These are phyloP conservation scores for Tetragonisca angustula DNA, from an alignment of 2,888 invertebrate species.

Conservation along the genomic window DNA sequence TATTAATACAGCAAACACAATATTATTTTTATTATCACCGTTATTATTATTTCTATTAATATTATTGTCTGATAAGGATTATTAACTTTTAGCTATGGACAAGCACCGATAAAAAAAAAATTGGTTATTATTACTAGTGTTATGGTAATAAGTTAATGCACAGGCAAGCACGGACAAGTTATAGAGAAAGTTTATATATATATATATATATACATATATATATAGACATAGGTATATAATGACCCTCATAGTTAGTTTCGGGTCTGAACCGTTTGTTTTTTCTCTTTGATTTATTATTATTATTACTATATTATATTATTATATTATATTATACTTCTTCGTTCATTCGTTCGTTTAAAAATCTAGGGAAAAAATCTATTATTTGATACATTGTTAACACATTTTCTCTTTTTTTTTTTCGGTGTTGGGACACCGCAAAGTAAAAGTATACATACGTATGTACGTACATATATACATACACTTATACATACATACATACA, in stretches of 20 bases:
- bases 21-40: slow-evolving; percentile 76
- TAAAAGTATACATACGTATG: slow-evolving; percentile 19
- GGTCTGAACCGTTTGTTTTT: slow-evolving; percentile 63
- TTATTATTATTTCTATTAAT: slow-evolving; percentile 72
- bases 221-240: slow-evolving; percentile 59
- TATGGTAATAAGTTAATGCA: slow-evolving; percentile 61
- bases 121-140: slow-evolving; percentile 67
- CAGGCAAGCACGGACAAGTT: slow-evolving; percentile 66
- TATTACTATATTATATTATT: slow-evolving; percentile 38
- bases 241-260: slow-evolving; percentile 42
- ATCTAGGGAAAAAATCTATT: slow-evolving; percentile 48
- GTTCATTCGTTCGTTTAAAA: slow-evolving; percentile 64
- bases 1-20: slow-evolving; percentile 69
- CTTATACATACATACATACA: background rate
- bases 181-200: slow-evolving; percentile 50
- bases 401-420: slow-evolving; percentile 47
- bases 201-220: slow-evolving; percentile 33
- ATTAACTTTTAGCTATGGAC: slow-evolving; percentile 76
- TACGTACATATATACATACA: background rate
- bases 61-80: slow-evolving; percentile 75
- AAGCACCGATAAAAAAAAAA: slow-evolving; percentile 68
- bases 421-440: slow-evolving; percentile 59
- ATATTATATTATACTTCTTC: slow-evolving; percentile 51
- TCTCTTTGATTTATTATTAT: slow-evolving; percentile 67
- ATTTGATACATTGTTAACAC: slow-evolving; percentile 57